These are phyloP conservation scores for Eulemur albifrons DNA, from an alignment of 2,797 vertebrate species.

Conservation along the genomic window DNA sequence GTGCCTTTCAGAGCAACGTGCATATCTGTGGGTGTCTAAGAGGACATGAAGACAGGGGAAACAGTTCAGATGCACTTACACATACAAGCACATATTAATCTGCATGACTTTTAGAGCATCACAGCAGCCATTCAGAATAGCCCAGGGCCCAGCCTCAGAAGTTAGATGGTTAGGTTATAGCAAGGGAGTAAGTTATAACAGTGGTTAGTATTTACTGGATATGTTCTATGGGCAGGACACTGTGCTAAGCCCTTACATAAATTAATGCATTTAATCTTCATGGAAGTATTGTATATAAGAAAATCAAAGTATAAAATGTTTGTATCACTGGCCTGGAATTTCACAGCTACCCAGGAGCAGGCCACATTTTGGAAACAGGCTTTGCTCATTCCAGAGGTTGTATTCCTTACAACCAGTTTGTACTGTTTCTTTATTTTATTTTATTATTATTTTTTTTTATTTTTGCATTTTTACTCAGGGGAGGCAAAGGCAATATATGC, in stretches of 20 bases:
- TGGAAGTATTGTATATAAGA: neutral
- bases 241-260: neutral
- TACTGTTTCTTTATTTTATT: neutral
- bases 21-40: neutral
- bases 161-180: neutral
- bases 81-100: neutral
- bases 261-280: neutral
- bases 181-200: neutral
- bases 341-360: neutral
- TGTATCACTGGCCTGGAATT: neutral
- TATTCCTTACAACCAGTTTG: neutral
- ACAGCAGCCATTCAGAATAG: neutral
- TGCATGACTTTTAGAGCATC: neutral
- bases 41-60: neutral
- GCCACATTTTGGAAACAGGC: neutral
- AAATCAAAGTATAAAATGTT: neutral
- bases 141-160: neutral
- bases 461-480: too few relatives aligned
- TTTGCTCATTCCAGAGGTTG: neutral
- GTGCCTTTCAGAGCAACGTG: neutral
- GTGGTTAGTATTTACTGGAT: neutral
- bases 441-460: neutral
- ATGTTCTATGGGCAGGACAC: neutral
- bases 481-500: too few relatives aligned
- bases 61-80: neutral